Base-by-base conservation (phyloP, 1,140 invertebrate species). In the Scaptomyza graminum region DNA sequence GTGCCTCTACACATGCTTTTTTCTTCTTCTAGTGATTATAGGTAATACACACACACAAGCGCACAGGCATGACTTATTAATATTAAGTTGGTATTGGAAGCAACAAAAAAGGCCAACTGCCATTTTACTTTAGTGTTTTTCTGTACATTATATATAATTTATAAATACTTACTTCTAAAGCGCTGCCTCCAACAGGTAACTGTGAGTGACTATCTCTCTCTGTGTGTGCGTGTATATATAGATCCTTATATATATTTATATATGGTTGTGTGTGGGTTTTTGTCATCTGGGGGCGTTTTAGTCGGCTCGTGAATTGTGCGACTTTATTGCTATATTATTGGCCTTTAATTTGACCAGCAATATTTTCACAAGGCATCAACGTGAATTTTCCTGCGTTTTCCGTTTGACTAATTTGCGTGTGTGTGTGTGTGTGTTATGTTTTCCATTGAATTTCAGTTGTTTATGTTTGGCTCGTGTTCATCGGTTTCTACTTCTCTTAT, bases 261-360 rank as follows among this genome's bases (percentile, higher is more conserved):
- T n/a, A 12, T 60, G 41, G 41, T 44, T 47, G 59, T 62, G 63
- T 61, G 55, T 31, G 60, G 55, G 74, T 69, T 62, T 59, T 18
- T 25, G 9, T 15, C 15, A 49, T 34, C 59, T 25, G 11, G 37
- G 13, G 49, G 16, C 39, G n/a, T 22, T 55, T 34, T 39, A 52
- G 66, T 37, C 60, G 61, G 59, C 49, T 51, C 39, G 49, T 54
- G 72, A 59, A 67, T 41, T 75, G 62, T 8, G 62, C 78, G 66
- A 85, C 78, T 88, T 85, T 82, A 85, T 85, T 82, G 84, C 74
- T 85, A 74, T 85, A 87, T 82, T 85, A 87, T 87, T 87, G 83
- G 70, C 82, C 82, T 88, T 88, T 88, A 88, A 87, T 87, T 87
- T 88, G 75, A 76, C 74, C 83, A 76, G 79, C 71, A 82, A 87